Base-by-base conservation (phyloP, 2,888 invertebrate genomes). In the Campoplex capitator region DNA sequence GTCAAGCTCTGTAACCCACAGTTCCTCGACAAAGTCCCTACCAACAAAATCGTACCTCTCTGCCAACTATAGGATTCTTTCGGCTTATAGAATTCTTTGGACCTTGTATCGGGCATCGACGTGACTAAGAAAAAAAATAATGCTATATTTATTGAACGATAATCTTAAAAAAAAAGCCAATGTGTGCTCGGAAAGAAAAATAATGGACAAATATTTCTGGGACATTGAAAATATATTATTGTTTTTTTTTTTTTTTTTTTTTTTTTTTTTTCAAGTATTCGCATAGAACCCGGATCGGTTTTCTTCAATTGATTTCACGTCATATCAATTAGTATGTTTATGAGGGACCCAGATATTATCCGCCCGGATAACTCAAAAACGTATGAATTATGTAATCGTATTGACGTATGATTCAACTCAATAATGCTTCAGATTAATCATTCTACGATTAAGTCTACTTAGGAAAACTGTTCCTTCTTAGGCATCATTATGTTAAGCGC, bases 401-500 rank as follows among this genome's bases (percentile, higher is more conserved):
- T 54, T 32, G 38, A 48, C n/a, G 73, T 67, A 74, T 68, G 67
- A 67, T 51, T 11, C 13, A 2, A 62, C 62, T 35, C 38, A 83
- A 78, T 56, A 58, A 87, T 54, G 77, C 56, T 68, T 18, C 67
- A 70, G 75, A 38, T 75, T 77, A 76, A 65, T 75, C 78, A 79
- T 79, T 6, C 6, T 58, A 35, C 54, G 68, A 87, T 77, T 77
- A 81, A 32, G 18, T 8, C 75, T 83, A 83, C 83, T 83, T 80
- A 65, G 38, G 88, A 90, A 81, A 92, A 92, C 89, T 91, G 91
- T 91, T 89, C 91, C 90, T 90, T 68, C 85, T 90, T 91, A 23
- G 91, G 92, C 92, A 93, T 93, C 92, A 92, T 93, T 92, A 92
- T 93, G 92, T 90, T 93, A 92, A 92, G 88, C 84, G 89, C 90